Percentiles rank a stretch among this genome's conserved stretches.
phyloP scores from a whole-genome alignment of 2,797 vertebrate genomes.

The Crax fasciolata region DNA sequence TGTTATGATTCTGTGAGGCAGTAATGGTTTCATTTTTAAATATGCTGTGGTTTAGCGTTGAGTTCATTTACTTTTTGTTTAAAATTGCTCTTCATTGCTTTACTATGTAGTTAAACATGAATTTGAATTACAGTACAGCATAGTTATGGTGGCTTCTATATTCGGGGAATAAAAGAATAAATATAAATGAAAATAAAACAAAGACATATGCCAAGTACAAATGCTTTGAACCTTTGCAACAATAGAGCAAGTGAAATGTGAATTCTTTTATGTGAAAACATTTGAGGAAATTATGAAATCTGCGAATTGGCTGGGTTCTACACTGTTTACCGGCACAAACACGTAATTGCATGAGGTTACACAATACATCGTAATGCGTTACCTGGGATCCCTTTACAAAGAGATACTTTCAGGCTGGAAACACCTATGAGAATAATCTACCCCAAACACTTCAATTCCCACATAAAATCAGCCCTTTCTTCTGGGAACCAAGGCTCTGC shows the following conservation, averaged over 20 bases:
- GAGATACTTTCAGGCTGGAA: background rate
- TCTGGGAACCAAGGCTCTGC: background rate
- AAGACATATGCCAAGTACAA: constrained; percentile 43
- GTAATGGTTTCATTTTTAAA: constrained; percentile 23
- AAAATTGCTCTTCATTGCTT: constrained; percentile 31
- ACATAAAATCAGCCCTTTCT: background rate
- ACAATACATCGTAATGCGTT: rapidly evolving
- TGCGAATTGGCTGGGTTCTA: background rate
- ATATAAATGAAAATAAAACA: constrained; percentile 48
- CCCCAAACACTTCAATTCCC: background rate
- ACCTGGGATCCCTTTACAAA: background rate
- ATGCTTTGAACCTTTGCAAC: constrained; percentile 50
- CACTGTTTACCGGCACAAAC: background rate
- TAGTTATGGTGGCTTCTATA: constrained; percentile 15
- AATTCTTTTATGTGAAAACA: constrained; percentile 54
- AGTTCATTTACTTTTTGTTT: constrained; percentile 3
- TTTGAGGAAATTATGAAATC: constrained; percentile 39
- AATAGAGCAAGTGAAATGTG: constrained; percentile 52
- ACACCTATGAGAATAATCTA: background rate
- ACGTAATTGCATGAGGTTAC: background rate
- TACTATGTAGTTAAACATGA: background rate
- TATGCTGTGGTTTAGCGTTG: background rate
- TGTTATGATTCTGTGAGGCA: background rate
- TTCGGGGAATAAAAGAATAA: constrained; percentile 34
- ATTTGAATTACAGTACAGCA: constrained; percentile 15